Evolutionary conservation across 1,140 invertebrate genomes (phyloP).

Genomic region (Bombus waltoni): DNA sequence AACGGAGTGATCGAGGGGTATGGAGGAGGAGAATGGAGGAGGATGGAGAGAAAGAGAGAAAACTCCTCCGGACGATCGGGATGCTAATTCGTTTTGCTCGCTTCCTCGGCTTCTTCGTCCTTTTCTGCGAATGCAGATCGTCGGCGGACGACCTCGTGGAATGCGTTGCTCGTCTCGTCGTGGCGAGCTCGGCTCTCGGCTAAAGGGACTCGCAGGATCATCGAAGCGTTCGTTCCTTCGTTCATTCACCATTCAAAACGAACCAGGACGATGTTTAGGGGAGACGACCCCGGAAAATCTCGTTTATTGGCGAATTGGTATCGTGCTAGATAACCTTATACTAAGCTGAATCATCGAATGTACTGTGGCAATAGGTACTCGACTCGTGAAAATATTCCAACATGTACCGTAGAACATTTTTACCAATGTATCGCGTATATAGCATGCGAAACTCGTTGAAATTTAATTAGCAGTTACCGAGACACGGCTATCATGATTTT

Average conservation of each 20-base stretch:
- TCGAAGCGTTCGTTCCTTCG: slow-evolving; percentile 18
- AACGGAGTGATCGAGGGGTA: background rate
- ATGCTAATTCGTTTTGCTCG: slow-evolving; percentile 71
- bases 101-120: slow-evolving; percentile 65
- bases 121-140: slow-evolving; percentile 72
- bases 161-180: slow-evolving; percentile 60
- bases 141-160: slow-evolving; percentile 64
- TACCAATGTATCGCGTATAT: no score
- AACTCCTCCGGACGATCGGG: slow-evolving; percentile 57
- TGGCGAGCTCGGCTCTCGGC: slow-evolving; percentile 35
- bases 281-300: background rate
- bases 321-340: no score
- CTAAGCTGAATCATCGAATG: no score
- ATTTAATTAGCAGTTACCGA: no score
- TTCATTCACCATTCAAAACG: slow-evolving; percentile 25
- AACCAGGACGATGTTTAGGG: background rate
- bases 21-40: background rate
- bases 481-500: no score
- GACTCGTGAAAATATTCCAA: no score
- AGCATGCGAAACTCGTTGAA: no score
- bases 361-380: no score
- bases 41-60: background rate
- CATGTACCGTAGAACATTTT: background rate
- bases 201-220: slow-evolving; percentile 57
- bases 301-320: background rate